Conservation (phyloP, 2,888 invertebrate species). For the Ormyrus pomaceus region DNA sequence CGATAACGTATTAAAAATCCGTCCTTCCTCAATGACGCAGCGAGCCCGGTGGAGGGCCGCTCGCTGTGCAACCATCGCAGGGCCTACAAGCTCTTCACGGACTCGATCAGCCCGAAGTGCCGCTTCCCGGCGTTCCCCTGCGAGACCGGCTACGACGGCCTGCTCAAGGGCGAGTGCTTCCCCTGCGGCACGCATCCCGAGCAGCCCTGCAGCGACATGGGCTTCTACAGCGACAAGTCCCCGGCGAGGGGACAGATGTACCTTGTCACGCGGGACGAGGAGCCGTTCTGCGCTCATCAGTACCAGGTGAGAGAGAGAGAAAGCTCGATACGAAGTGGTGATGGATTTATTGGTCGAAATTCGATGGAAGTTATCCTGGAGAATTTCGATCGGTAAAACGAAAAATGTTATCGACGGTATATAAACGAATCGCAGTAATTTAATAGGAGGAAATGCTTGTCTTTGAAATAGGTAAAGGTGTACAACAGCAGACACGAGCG, state of each 20-base stretch:
- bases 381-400: too few relatives aligned
- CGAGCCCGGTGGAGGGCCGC: conserved; percentile 89
- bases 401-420: not conserved
- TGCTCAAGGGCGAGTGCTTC: conserved; percentile 87
- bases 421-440: not conserved
- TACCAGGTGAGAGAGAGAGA: conserved; percentile 75
- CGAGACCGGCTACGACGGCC: conserved; percentile 86
- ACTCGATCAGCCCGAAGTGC: conserved; percentile 93
- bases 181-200: conserved; percentile 79
- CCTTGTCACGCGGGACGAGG: conserved; percentile 91
- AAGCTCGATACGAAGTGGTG: too few relatives aligned
- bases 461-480: conserved; percentile 80
- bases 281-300: conserved; percentile 96
- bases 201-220: conserved; percentile 91
- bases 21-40: conserved; percentile 68
- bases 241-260: conserved; percentile 91
- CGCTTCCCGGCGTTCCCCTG: conserved; percentile 95
- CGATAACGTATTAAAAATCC: not conserved
- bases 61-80: conserved; percentile 95
- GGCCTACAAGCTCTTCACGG: conserved; percentile 96
- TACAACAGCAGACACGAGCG: conserved; percentile 84
- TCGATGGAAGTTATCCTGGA: too few relatives aligned
- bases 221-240: conserved; percentile 92
- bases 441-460: too few relatives aligned
- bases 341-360: too few relatives aligned